Evolutionary conservation across 2,797 vertebrate genomes (phyloP), one percentile per base, ranked within the genome.

Genomic region (Cetoscarus ocellatus): DNA sequence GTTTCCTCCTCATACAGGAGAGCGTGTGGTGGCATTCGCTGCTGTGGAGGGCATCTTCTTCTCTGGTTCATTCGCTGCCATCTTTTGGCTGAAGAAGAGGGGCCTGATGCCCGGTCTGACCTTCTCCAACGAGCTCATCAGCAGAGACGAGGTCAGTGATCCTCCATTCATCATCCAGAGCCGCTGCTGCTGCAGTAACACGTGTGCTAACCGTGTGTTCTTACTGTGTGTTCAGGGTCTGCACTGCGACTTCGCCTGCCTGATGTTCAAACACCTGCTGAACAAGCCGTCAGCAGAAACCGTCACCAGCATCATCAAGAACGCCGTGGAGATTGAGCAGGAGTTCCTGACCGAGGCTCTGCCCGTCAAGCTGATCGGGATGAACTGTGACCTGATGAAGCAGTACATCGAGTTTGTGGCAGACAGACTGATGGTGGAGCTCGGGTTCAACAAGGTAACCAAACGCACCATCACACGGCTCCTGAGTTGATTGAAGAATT

Each of bases 11-110:
- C 39, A 12, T 47, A 1, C 75, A 99, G 98, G 97, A 1, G 97
- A 99, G 67, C 93, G 98, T 0, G 94, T 99, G 0, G 97, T 99
- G 54, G 98, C 98, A 17, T 99, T 99, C 59, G 97, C 98, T 1
- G 97, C 98, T 0, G 98, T 99, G 50, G 98, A 99, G 93, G 98
- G 98, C 8, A 98, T 99, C 85, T 99, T 99, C 90, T 99, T 99
- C 88, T 99, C 98, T 2, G 98, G 98, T 1, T 99, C 98, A 12
- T 99, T 99, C 56, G 98, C 98, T 0, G 86, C 97, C 0, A 99
- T 99, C 85, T 99, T 99, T 94, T 99, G 98, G 98, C 88, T 99
- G 80, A 99, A 99, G 94, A 99, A 99, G 83, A 92, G 98, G 18
- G 97, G 98, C 9, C 91, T 99, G 65, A 99, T 99, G 98, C 98